Evolutionary conservation across 2,797 vertebrate species (phyloP), one percentile per base, ranked within the genome.

Genomic region (Gambelia wislizenii): DNA sequence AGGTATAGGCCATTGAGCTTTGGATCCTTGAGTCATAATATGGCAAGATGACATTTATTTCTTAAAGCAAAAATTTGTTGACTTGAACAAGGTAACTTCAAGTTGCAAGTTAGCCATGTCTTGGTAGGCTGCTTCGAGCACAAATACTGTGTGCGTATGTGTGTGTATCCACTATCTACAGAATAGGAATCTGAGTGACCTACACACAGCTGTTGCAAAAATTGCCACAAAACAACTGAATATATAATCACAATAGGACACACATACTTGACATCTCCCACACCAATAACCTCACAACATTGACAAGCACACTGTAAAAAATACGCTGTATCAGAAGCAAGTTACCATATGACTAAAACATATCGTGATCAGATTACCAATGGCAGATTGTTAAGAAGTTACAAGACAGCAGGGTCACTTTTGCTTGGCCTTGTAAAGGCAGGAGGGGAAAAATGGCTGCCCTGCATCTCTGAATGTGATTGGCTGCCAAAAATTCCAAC

Each of bases 401-500:
- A 59, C 49, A n/a, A 59, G 36, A 36, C 12, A 20, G 56, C 20
- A 42, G 81, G 20, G 44, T 13, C 36, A 56, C 27, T 75, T 64
- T 75, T 3, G 20, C 13, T 42, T 84, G 67, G 86, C 85, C 44
- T 87, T 54, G 54, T n/a, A 44, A 25, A 39, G 47, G 22, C 27
- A 27, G 56, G 25, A 47, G 49, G 42, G 80, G n/a, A 33, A 39
- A 74, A 47, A 85, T 88, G 87, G 83, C 83, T 42, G 59, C 86
- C 83, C 22, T 16, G 59, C 70, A 54, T 75, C 22, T 56, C 70
- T 2, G 27, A 76, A 76, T 36, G n/a, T 8, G 39, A 82, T 67
- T 81, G 90, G 90, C 70, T 77, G 90, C 70, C 36, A n/a, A 75
- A 85, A 30, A 76, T 82, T 75, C 83, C 42, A 7, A 36, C 75